A percentile compares a stretch with the other conserved stretches of the same genome.
These are phyloP conservation scores for Ephialtes manifestator DNA, from an alignment of 2,888 invertebrate genomes.

Conservation along the genomic window DNA sequence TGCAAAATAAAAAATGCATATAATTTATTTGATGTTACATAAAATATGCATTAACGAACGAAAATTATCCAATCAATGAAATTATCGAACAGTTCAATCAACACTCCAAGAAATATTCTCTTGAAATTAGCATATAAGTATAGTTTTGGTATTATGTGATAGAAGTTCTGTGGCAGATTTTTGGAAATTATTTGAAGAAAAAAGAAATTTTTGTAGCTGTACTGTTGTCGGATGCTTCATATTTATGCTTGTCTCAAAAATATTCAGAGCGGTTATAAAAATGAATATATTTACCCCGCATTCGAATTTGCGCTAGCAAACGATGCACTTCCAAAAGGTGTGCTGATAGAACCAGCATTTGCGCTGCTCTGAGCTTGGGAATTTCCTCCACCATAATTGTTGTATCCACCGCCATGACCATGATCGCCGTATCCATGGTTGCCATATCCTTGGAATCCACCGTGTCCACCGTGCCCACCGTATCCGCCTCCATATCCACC, in stretches of 20 bases:
- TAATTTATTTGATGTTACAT: background rate
- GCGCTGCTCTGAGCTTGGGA: constrained; percentile 64
- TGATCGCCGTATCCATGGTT: constrained; percentile 50
- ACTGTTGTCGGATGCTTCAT: too few species aligned
- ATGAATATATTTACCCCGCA: constrained; percentile 70
- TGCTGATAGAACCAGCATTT: constrained; percentile 72
- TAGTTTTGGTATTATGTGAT: too few species aligned
- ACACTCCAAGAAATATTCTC: too few species aligned
- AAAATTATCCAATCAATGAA: background rate
- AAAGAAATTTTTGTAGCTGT: too few species aligned
- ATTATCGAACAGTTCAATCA: too few species aligned
- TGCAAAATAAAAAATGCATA: constrained; percentile 3
- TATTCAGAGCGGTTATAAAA: background rate
- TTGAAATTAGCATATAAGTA: too few species aligned
- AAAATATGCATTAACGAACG: background rate
- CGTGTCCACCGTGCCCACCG: constrained; percentile 58
- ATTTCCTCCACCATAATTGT: constrained; percentile 27
- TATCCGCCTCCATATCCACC: constrained; percentile 47
- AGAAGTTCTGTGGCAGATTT: too few species aligned
- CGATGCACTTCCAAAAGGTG: constrained; percentile 74
- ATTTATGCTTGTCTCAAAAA: background rate
- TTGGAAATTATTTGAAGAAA: too few species aligned
- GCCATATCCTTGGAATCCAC: constrained; percentile 70
- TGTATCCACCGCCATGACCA: constrained; percentile 47
- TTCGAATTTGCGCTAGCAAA: constrained; percentile 71